phyloP scores from a whole-genome alignment of 2,888 invertebrate species.

The Drosophila helvetica region DNA sequence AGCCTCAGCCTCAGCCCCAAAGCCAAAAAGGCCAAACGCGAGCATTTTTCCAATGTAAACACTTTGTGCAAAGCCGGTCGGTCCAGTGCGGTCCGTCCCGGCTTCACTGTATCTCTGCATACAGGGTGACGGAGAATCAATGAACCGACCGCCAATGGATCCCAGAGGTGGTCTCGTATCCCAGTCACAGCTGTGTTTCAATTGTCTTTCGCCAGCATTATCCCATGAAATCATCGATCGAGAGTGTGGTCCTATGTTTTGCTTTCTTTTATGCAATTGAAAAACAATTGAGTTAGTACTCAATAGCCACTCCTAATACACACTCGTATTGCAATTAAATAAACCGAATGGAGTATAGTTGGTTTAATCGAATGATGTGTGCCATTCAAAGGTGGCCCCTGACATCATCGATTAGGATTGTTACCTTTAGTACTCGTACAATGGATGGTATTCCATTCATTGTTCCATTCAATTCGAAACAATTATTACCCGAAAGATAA shows the following conservation, averaged over 20 bases:
- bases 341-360: neutral
- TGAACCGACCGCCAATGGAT: too few species aligned
- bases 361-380: neutral
- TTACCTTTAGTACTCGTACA: neutral
- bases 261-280: neutral
- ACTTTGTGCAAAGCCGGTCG: slow-evolving; percentile 39
- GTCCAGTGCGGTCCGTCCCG: slow-evolving; percentile 1
- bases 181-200: neutral
- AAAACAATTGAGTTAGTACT: neutral
- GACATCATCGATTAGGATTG: neutral
- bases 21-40: slow-evolving; percentile 55
- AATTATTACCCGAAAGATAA: neutral
- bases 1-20: slow-evolving; percentile 21
- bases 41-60: slow-evolving; percentile 44
- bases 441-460: neutral
- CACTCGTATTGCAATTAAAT: too few species aligned
- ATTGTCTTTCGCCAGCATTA: neutral
- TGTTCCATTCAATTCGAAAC: neutral
- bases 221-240: neutral
- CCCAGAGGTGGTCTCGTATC: neutral
- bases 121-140: slow-evolving; percentile 34
- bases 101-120: slow-evolving; percentile 28
- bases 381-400: neutral
- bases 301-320: neutral
- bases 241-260: neutral